phyloP scores from a whole-genome alignment of 2,888 invertebrate species.

The Galerucella pusilla region DNA sequence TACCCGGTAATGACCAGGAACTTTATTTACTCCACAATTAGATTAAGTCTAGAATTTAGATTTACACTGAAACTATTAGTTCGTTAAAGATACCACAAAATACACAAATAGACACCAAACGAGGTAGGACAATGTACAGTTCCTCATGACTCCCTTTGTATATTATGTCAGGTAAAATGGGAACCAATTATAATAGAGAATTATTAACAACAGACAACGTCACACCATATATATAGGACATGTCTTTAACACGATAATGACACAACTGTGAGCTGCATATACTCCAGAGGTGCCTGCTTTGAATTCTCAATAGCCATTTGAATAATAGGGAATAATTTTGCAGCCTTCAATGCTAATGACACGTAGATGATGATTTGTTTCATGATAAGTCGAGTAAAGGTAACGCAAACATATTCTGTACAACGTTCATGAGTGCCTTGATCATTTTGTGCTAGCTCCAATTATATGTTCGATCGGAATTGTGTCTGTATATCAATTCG shows the following conservation, averaged over 20 bases:
- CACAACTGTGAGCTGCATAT: not conserved
- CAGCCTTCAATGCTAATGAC: not conserved
- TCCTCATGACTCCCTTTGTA: no score
- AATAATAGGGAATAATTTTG: not conserved
- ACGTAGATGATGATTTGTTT: not conserved
- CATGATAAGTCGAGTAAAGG: not conserved
- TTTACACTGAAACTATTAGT: no score
- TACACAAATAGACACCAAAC: no score
- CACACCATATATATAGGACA: not conserved
- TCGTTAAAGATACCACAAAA: no score
- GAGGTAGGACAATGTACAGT: no score
- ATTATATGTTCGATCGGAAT: not conserved
- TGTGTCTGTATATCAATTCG: not conserved
- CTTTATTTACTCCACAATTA: no score
- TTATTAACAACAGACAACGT: not conserved
- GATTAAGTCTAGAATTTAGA: no score
- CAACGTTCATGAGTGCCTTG: not conserved
- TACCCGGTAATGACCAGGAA: no score
- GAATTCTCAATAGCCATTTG: conserved; percentile 1
- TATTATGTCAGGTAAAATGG: no score
- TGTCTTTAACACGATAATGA: not conserved
- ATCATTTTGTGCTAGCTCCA: not conserved
- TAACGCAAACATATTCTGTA: not conserved
- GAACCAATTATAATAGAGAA: not conserved
- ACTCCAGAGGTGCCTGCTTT: not conserved